These are phyloP conservation scores for Drosophila sp. DNA, from an alignment of 1,140 invertebrate species.

Conservation along the genomic window DNA sequence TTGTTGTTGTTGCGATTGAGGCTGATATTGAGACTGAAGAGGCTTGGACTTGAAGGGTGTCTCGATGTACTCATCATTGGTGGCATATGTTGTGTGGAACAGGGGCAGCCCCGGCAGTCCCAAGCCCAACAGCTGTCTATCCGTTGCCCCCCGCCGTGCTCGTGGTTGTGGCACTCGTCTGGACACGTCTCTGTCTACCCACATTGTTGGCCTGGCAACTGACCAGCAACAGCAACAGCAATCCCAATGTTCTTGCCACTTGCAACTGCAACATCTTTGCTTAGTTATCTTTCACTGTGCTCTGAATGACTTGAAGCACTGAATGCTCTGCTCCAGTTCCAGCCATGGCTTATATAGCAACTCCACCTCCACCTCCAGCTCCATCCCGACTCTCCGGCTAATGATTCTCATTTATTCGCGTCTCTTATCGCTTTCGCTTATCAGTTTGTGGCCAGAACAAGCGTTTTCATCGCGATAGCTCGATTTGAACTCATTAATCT, in stretches of 20 bases:
- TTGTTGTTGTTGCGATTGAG: no score
- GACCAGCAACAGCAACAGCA: constrained; percentile 13
- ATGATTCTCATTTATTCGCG: constrained; percentile 56
- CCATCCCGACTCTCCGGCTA: constrained; percentile 25
- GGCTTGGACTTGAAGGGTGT: not conserved
- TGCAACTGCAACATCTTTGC: constrained; percentile 19
- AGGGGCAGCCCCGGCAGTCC: constrained; percentile 11
- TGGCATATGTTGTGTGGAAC: constrained; percentile 23
- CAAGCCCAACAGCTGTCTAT: not conserved
- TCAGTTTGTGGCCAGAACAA: constrained; percentile 40
- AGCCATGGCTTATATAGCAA: constrained; percentile 49
- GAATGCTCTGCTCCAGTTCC: not conserved
- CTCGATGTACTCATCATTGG: constrained; percentile 33
- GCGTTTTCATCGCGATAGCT: constrained; percentile 65
- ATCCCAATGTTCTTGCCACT: not conserved
- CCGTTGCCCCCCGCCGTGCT: not conserved
- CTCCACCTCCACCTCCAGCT: not conserved
- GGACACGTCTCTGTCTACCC: constrained; percentile 18
- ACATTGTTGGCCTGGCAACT: constrained; percentile 2
- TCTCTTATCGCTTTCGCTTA: constrained; percentile 59
- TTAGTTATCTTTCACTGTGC: not conserved
- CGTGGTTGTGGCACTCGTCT: constrained; percentile 12
- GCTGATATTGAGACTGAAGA: no score
- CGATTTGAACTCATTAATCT: constrained; percentile 59
- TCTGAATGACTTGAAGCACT: not conserved